Evolutionary conservation across 2,888 invertebrate species (phyloP).

Genomic region (Sabatieria punctata): DNA sequence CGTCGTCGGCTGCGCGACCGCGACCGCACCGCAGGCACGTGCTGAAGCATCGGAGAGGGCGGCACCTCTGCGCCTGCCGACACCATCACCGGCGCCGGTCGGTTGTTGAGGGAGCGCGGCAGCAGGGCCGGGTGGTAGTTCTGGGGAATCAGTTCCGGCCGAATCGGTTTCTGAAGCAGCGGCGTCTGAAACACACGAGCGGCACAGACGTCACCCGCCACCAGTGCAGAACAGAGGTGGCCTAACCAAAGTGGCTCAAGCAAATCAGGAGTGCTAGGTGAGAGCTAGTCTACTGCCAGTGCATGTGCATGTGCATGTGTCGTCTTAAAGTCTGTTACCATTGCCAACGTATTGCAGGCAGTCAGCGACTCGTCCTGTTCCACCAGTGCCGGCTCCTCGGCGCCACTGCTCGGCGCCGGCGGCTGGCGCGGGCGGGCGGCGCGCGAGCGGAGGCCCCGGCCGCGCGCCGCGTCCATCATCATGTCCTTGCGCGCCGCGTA

Average conservation of each 20-base stretch:
- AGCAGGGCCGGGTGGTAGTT: constrained; percentile 4
- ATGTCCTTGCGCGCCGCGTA: constrained; percentile 58
- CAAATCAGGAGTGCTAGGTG: neutral
- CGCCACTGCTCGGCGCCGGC: neutral
- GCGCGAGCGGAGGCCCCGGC: neutral
- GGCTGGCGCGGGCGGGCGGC: neutral
- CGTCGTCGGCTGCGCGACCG: constrained; percentile 56
- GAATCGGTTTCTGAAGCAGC: constrained; percentile 5
- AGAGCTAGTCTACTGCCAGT: neutral
- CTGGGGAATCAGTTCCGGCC: constrained; percentile 2
- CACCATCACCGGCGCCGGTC: neutral
- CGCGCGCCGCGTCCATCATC: neutral
- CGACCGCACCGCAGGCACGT: constrained; percentile 64
- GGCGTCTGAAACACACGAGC: constrained; percentile 3
- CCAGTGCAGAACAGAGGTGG: too few relatives aligned
- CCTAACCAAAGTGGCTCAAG: too few relatives aligned
- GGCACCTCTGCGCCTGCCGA: too few relatives aligned
- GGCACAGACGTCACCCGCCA: too few relatives aligned
- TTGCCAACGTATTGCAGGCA: neutral
- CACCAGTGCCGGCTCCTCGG: neutral
- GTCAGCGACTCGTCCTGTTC: neutral
- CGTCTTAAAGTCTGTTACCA: neutral
- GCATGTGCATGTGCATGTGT: neutral
- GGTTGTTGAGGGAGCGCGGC: neutral
- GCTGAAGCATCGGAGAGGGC: neutral